phyloP scores from a whole-genome alignment of 2,113 vertebrate species.

The Pundamilia nyererei region DNA sequence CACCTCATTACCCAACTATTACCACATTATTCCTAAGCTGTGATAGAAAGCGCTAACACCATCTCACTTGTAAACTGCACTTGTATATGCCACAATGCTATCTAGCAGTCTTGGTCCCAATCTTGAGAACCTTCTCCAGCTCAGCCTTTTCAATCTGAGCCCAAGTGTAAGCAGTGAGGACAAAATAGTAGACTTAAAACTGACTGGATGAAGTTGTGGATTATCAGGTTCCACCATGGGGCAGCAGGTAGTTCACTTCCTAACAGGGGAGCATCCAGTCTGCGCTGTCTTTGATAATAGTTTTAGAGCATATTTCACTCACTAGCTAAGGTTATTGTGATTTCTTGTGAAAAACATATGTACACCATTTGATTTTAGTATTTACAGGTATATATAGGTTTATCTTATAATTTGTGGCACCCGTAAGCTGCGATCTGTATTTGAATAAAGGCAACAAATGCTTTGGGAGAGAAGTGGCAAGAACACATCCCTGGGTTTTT shows the following conservation, averaged over 20 bases:
- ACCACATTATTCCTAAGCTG: not conserved
- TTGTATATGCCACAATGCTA: not conserved
- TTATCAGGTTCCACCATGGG: not conserved
- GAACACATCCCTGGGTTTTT: not conserved
- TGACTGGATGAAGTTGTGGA: not conserved
- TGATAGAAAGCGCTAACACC: not conserved
- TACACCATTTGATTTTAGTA: not conserved
- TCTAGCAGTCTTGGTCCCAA: not conserved
- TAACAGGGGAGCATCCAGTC: not conserved
- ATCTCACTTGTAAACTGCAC: not conserved
- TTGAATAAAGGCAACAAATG: not conserved
- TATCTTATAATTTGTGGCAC: not conserved
- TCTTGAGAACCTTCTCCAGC: rapidly evolving
- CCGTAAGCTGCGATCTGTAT: not conserved
- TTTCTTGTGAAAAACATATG: not conserved
- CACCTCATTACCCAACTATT: not conserved
- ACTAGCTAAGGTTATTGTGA: not conserved
- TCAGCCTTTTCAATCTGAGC: not conserved
- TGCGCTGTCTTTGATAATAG: not conserved
- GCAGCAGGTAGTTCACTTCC: not conserved
- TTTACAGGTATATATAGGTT: not conserved
- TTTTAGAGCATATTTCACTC: not conserved
- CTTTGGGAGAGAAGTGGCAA: not conserved
- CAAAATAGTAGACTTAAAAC: not conserved
- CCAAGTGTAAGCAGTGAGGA: not conserved